Evolutionary conservation across 2,113 vertebrate species (phyloP).

Genomic region (Xiphorhynchus elegans): DNA sequence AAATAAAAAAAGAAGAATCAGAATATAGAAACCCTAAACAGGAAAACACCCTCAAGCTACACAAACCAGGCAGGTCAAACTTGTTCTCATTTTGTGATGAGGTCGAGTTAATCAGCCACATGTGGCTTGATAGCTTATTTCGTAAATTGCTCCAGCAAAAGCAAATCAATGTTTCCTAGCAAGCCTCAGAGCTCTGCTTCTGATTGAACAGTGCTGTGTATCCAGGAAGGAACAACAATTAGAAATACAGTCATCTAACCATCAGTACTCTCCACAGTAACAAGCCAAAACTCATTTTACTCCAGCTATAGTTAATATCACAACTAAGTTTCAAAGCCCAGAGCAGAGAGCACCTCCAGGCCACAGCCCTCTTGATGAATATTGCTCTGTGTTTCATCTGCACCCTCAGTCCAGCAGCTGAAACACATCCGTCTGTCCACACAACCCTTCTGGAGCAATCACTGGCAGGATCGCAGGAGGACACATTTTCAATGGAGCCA

Average conservation of each 20-base stretch:
- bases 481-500: background rate
- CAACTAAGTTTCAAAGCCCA: slow-evolving; percentile 34
- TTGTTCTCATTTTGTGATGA: slow-evolving; percentile 49
- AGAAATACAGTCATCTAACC: slow-evolving; percentile 13
- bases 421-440: background rate
- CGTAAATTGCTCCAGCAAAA: slow-evolving; percentile 54
- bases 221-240: slow-evolving; percentile 37
- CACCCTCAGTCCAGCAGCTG: background rate
- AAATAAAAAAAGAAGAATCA: background rate
- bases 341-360: slow-evolving; percentile 22
- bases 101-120: slow-evolving; percentile 67
- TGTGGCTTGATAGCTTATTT: slow-evolving; percentile 62
- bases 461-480: background rate
- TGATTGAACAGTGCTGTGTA: slow-evolving; percentile 33
- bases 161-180: slow-evolving; percentile 50
- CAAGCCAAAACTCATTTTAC: background rate
- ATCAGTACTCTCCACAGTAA: slow-evolving; percentile 15
- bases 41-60: slow-evolving; percentile 28
- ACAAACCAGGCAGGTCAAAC: slow-evolving; percentile 39
- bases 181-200: slow-evolving; percentile 47
- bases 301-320: slow-evolving; percentile 27
- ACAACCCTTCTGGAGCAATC: background rate
- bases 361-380: background rate
- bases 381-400: background rate
- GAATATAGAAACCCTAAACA: background rate